Base-by-base conservation (phyloP, 2,113 vertebrate genomes). In the Dasyornis broadbenti region DNA sequence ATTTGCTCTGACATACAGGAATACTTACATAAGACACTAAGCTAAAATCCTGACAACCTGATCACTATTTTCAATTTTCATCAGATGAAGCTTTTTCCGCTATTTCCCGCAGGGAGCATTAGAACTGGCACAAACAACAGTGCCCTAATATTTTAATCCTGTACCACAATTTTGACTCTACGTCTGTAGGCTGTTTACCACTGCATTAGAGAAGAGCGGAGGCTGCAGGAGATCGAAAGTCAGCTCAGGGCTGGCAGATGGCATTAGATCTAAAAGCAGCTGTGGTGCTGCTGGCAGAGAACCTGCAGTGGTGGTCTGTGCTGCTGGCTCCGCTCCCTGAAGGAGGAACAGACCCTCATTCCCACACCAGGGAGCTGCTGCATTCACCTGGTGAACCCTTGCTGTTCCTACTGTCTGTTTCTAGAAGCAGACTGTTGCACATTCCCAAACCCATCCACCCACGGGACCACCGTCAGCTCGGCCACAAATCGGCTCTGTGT, bases 11-110 rank as follows among this genome's bases (percentile, higher is more conserved):
- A 88, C 65, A 78, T 10, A 76, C 13, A 40, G 56, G 14, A 82
- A 83, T 60, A 60, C 82, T 96, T 96, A 93, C 44, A 8, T 95
- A 96, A 95, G 68, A 47, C 85, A 35, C 68, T 90, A 82, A 95
- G 85, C 90, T 94, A 64, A 93, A 95, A 94, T n/a, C 90, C 76
- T 40, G 72, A 86, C 76, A 84, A 93, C 71, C 65, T 57, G 60
- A 95, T 94, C 79, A 39, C 17, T 31, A 5, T 50, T 92, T 93
- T 63, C 93, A 88, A 90, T 95, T 91, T 77, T 60, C 63, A 94
- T 83, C 90, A 94, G 93, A 92, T 71, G 85, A 86, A 92, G 95
- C 35, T 65, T 56, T 61, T 90, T 60, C 47, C 8, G 19, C 76
- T 68, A 2, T 84, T 81, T 89, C 92, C 76, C 89, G 39, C 68